Base-by-base conservation (phyloP, 2,113 vertebrate genomes). In the Columba livia region DNA sequence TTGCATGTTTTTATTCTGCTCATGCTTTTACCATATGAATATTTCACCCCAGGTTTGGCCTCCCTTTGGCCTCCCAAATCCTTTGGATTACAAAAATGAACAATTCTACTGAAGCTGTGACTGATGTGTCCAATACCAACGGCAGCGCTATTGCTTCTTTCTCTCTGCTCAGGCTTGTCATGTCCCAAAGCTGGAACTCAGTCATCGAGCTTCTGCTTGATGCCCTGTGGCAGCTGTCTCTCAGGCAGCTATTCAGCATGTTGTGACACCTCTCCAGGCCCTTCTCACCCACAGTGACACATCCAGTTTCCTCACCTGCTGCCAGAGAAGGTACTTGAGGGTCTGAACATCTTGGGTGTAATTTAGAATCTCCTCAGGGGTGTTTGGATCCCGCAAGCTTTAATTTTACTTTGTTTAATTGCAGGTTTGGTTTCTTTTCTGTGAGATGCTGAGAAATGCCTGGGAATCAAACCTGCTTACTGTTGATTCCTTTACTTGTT, bases 371-470 rank as follows among this genome's bases (percentile, higher is more conserved):
- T 91, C 91, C 78, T 90, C 44, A 72, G 78, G 87, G 84, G 40
- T 69, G 65, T 92, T 60, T 65, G 70, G 40, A 89, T 79, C 61
- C 73, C 77, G 78, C 48, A 91, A 79, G 82, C 29, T 88, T 93
- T 90, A 88, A 73, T 95, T 94, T 94, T 74, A 11, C 36, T 90
- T 82, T 92, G 78, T 60, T 94, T 92, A 79, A 57, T 91, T 79
- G 54, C 62, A 89, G 28, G 31, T 54, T 94, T 90, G 24, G 18
- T 69, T 89, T 91, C 19, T 91, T 85, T 90, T 53, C 31, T 75
- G 9, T 31, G 19, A 61, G 40, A 69, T 72, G 57, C 44, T 75
- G 31, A 69, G 80, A 83, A 90, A 40, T 65, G 34, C 28, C 38
- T 48, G 80, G 65, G 57, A 87, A 47, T 21, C 44, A 42, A 74